phyloP scores from a whole-genome alignment of 2,888 invertebrate genomes.

The Agrotis ipsilon region DNA sequence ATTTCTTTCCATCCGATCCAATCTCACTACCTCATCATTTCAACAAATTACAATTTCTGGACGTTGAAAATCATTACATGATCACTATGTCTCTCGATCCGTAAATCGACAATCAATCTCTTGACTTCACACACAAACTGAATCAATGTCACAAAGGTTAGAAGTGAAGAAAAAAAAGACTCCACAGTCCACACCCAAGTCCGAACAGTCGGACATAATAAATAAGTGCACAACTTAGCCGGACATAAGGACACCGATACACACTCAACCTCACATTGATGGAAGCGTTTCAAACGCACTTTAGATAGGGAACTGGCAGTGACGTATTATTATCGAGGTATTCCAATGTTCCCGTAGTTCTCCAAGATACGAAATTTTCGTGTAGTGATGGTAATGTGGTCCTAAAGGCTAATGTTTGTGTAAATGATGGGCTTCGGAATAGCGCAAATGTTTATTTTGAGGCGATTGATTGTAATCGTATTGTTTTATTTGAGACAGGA shows the following conservation, averaged over 20 bases:
- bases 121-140: background rate
- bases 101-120: background rate
- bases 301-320: conserved; percentile 89
- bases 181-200: conserved; percentile 29
- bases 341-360: conserved; percentile 63
- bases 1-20: no score
- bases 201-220: conserved; percentile 50
- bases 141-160: conserved; percentile 20
- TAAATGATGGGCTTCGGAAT: conserved; percentile 35
- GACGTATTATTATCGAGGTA: conserved; percentile 87
- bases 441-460: conserved; percentile 42
- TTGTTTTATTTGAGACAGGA: conserved; percentile 36
- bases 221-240: conserved; percentile 51
- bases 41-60: background rate
- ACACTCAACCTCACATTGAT: conserved; percentile 88
- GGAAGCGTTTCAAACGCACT: conserved; percentile 90
- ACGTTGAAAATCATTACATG: background rate
- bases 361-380: conserved; percentile 64
- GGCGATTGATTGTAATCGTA: conserved; percentile 43
- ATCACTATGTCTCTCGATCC: background rate
- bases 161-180: conserved; percentile 36
- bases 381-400: conserved; percentile 52
- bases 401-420: conserved; percentile 49
- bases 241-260: conserved; percentile 78
- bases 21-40: background rate